Base-by-base conservation (phyloP, 2,113 vertebrate species). In the Rynchops niger region DNA sequence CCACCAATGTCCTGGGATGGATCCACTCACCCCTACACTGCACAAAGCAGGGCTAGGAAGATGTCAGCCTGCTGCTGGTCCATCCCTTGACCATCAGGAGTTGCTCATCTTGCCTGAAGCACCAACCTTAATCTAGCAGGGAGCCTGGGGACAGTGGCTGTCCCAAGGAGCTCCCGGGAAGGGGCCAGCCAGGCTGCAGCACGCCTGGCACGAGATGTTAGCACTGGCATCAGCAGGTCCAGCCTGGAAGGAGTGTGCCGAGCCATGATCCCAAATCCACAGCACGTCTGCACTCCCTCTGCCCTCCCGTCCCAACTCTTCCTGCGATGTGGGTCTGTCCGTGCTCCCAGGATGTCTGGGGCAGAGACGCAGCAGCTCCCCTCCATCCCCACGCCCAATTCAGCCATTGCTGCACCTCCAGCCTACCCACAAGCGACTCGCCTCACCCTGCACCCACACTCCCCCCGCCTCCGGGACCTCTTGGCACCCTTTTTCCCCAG, bases 181-280 rank as follows among this genome's bases (percentile, higher is more conserved):
- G n/a, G 29, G 56, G 49, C 49, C 66, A 78, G 38, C 66, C 16
- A 29, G 34, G 49, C 14, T 29, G 66, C 42, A 58, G 76, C 73
- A 38, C 2, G 1, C 32, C 34, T 8, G 0, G 27, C 47, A 40
- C 0, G 1, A 34, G 66, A 34, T 7, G 6, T 38, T 25, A 42
- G 42, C 50, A 43, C 34, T 2, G 0, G 23, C 77, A 66, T 43
- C 87, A 90, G 53, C 45, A 66, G 25, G 17, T 13, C 38, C 18
- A 74, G 15, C 38, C 40, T 55, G 56, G 55, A 70, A 63, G 42
- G 30, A 21, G 26, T 38, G 32, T 53, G n/a, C n/a, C 1, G 0
- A 42, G 63, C 29, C 56, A 55, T 1, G 3, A 23, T 16, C 34
- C 62, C 79, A 69, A 52, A 76, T 15, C 34, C 34, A 90, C 69